These are phyloP conservation scores for Oligia fasciuncula DNA, from an alignment of 2,888 invertebrate genomes.

Conservation along the genomic window DNA sequence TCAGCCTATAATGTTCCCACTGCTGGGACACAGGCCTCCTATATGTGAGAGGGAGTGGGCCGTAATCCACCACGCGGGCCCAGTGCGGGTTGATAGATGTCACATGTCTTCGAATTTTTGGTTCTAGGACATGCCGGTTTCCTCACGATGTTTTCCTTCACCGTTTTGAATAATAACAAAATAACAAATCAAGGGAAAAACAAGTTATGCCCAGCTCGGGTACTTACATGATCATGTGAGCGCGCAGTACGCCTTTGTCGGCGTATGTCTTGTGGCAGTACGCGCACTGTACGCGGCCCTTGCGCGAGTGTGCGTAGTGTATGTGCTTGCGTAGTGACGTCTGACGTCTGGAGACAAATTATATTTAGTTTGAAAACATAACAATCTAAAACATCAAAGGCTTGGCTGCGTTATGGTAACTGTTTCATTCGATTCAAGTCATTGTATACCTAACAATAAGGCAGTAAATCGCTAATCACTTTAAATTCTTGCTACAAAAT, in stretches of 20 bases:
- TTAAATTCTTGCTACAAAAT: not conserved
- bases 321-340: constrained; percentile 76
- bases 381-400: not conserved
- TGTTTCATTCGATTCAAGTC: not conserved
- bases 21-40: too few species aligned
- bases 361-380: not conserved
- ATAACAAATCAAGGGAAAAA: not conserved
- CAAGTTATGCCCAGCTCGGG: not conserved
- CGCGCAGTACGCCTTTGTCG: constrained; percentile 73
- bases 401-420: not conserved
- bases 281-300: constrained; percentile 73
- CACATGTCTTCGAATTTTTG: too few species aligned
- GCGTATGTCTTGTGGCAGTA: constrained; percentile 77
- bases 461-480: not conserved
- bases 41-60: too few species aligned
- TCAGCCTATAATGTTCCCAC: too few species aligned
- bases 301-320: constrained; percentile 68
- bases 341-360: constrained; percentile 70
- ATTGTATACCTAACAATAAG: not conserved
- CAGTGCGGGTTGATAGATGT: too few species aligned
- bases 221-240: constrained; percentile 79
- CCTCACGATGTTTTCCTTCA: too few species aligned
- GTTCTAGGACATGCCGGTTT: too few species aligned
- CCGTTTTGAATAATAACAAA: too few species aligned
- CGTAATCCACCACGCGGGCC: too few species aligned